A percentile compares a stretch with the other conserved stretches of the same genome.
Evolutionary conservation across 2,797 vertebrate species (phyloP).

Genomic region (Sebastes ruberrimus): DNA sequence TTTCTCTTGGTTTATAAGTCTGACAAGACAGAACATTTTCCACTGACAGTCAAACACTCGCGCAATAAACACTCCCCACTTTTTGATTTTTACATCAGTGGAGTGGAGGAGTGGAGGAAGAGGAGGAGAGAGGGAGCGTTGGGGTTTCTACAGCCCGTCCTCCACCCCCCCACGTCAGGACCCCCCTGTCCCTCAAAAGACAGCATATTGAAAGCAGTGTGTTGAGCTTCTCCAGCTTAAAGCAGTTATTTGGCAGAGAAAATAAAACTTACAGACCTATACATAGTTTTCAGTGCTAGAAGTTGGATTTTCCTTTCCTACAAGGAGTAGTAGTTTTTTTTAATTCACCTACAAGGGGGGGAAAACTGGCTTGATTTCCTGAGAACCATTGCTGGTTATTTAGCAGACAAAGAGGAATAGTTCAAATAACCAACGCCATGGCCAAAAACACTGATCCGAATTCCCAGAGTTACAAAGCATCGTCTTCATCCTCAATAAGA

Average conservation of each 20-base stretch:
- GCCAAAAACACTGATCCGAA: conserved; percentile 95
- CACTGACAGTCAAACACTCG: conserved; percentile 80
- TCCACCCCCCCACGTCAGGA: conserved; percentile 35
- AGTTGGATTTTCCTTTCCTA: conserved; percentile 95
- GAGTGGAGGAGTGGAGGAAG: conserved; percentile 66
- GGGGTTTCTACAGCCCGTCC: conserved; percentile 82
- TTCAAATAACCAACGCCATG: conserved; percentile 91
- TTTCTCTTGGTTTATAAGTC: conserved; percentile 86
- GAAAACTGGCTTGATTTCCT: conserved; percentile 96
- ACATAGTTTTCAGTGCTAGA: conserved; percentile 97
- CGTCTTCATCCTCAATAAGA: conserved; percentile 87
- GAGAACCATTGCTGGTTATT: conserved; percentile 99
- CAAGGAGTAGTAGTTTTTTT: conserved; percentile 88
- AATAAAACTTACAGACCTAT: conserved; percentile 93
- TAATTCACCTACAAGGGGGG: conserved; percentile 86
- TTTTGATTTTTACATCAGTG: conserved; percentile 63
- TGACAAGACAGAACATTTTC: conserved; percentile 78
- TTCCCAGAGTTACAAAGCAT: conserved; percentile 99
- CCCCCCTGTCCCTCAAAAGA: conserved; percentile 89
- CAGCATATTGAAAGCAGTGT: conserved; percentile 92
- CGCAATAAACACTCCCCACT: conserved; percentile 56
- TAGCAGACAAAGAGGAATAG: conserved; percentile 93
- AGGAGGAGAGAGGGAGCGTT: conserved; percentile 73
- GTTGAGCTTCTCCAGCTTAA: conserved; percentile 95
- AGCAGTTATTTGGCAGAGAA: conserved; percentile 99